Base-by-base conservation (phyloP, 2,113 vertebrate species). In the Varanus salvator region DNA sequence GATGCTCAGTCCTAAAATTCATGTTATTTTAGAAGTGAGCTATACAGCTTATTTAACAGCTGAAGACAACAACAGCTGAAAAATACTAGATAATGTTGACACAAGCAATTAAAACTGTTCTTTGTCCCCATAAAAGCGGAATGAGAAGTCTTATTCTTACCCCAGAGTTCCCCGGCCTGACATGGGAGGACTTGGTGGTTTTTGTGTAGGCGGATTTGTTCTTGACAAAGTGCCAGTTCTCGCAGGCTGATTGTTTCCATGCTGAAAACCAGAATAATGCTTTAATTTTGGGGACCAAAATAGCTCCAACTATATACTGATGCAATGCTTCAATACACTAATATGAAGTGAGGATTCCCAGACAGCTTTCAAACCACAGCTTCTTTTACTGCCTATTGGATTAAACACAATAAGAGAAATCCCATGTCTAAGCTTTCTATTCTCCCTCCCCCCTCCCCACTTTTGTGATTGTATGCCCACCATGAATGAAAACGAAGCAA, bases 191-290 rank as follows among this genome's bases (percentile, higher is more conserved):
- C 99, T 99, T 38, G 99, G 99, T 38, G 99, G 99, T 96, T 99
- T 99, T 97, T 99, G 99, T 88, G 99, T 99, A 50, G 99, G 99
- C 83, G 99, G 99, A 96, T 98, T 99, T 98, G 99, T 99, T 98
- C 99, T 98, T 91, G 98, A 99, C 95, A 99, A 96, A 27, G 99
- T 99, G 97, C 99, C 99, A 96, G 98, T 98, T 98, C 98, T 98
- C 96, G 98, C 95, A 84, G 98, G 96, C 97, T 99, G 99, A 96
- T 98, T 99, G 97, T 98, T 99, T 97, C 99, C 99, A 97, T 99
- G 99, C 98, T 99, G 95, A 97, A 97, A 97, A 94, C 92, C 86
- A 90, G 94, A 97, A 96, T 95, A 94, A 96, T 80, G 84, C 86
- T 95, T 97, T 96, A 96, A 97, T 96, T 92, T 93, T 97, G 96